Conservation (phyloP, 2,888 invertebrate genomes). For the Sepioteuthis lessoniana region DNA sequence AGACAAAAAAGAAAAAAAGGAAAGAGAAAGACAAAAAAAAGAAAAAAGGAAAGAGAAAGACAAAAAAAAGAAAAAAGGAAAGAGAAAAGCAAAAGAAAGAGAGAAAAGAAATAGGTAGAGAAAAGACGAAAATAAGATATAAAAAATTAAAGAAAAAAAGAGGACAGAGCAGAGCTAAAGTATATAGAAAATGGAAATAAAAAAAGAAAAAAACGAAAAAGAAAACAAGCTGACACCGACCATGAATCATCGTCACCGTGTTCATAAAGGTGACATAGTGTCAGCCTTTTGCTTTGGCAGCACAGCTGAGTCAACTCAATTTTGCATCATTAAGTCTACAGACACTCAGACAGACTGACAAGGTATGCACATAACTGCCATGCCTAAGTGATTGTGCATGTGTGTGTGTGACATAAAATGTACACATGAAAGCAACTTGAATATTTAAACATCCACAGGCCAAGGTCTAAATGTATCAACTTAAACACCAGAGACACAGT, state of each 20-base stretch:
- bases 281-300: background rate
- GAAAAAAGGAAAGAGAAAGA: background rate
- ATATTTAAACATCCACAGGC: too few species aligned
- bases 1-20: background rate
- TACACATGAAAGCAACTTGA: background rate
- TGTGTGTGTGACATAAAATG: background rate
- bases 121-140: background rate
- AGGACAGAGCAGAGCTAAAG: background rate
- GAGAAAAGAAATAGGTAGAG: too few species aligned
- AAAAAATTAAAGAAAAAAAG: background rate
- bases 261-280: background rate
- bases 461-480: too few species aligned
- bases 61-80: background rate
- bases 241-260: background rate
- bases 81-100: background rate
- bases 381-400: background rate
- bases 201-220: background rate
- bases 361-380: background rate
- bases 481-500: too few species aligned
- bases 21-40: background rate
- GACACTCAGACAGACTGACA: background rate
- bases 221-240: background rate
- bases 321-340: background rate
- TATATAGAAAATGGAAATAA: background rate
- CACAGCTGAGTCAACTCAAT: conserved; percentile 13